Base-by-base conservation (phyloP, 2,113 vertebrate genomes). In the Bombycilla garrulus region DNA sequence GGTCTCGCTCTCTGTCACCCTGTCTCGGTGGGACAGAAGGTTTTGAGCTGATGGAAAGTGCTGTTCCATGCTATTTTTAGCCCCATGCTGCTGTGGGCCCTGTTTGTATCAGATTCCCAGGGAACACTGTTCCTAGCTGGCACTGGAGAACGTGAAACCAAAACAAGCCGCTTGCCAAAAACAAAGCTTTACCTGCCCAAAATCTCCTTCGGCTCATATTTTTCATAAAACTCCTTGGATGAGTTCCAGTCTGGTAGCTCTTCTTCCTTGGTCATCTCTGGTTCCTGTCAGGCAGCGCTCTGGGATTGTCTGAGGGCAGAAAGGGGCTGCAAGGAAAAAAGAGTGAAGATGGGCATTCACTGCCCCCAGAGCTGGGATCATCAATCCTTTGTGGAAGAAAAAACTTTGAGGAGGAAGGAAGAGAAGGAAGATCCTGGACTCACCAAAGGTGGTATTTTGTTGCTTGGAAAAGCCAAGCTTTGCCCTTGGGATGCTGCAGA, bases 191-290 rank as follows among this genome's bases (percentile, higher is more conserved):
- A 98, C 98, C 98, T 98, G 97, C 98, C 98, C 73, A 99, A 88
- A 88, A 99, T 92, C 96, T 99, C 99, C 96, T 99, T 99, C 4
- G 99, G 98, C 25, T 99, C 99, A 77, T 99, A 99, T 91, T 99
- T 99, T 86, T 99, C 98, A 18, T 99, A 99, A 88, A 99, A 99
- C 85, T 99, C 98, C 94, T 99, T 97, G 51, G 99, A 98, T 12
- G 98, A 98, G 64, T 98, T 97, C 95, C 98, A 98, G 92, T 99
- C 99, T 0, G 98, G 98, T 86, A 98, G 97, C 5, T 99, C 98
- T 36, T 99, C 99, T 6, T 98, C 98, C 88, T 95, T 97, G 35
- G 98, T 98, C 98, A 98, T 98, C 67, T 86, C 97, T 69, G 60
- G 47, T 6, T 93, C 25, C 77, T 40, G 12, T 11, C 35, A 29